Base-by-base conservation (phyloP, 1,140 invertebrate species). In the Anastrepha ludens region DNA sequence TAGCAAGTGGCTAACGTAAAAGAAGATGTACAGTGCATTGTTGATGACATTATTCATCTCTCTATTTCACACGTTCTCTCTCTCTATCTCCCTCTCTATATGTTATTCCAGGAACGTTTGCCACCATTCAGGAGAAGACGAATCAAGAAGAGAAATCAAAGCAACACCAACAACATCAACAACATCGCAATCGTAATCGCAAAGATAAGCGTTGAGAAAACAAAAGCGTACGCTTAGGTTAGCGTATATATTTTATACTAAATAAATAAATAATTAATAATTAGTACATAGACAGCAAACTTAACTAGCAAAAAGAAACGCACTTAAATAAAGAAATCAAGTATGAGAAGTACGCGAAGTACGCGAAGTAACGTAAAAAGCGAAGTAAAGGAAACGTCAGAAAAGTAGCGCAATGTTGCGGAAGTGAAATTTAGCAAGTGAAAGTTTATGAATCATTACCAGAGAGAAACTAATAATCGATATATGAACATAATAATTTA, bases 151-250 rank as follows among this genome's bases (percentile, higher is more conserved):
- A 29, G 29, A 64, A 86, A 86, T 47, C 86, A 60, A 67, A 67
- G 41, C 55, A 86, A 29, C 29, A 67, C n/a, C 86, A 87, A 55
- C 86, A 86, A 67, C 86, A 62, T 9, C 85, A 87, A 64, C 87
- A 87, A 29, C 44, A 74, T n/a, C 47, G 67, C 11, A 87, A 87
- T 78, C 65, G 87, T 81, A 87, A 87, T 81, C 87, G 70, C 65
- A 78, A 87, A 81, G 87, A 60, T 50, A 87, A 87, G 67, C 86
- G 64, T 67, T 87, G 86, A 87, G 41, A 20, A 60, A 62, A 62
- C 20, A 17, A 86, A 62, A 50, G 15, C 8, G 29, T 60, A 81
- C 74, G 74, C 74, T 20, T 20, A 29, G 17, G n/a, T 2, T 55
- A 20, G 74, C 74, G 74, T 81, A 81, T 17, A 81, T 47, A 81